Evolutionary conservation across 2,888 invertebrate species (phyloP).

Genomic region (Caenorhabditis zanzibari): DNA sequence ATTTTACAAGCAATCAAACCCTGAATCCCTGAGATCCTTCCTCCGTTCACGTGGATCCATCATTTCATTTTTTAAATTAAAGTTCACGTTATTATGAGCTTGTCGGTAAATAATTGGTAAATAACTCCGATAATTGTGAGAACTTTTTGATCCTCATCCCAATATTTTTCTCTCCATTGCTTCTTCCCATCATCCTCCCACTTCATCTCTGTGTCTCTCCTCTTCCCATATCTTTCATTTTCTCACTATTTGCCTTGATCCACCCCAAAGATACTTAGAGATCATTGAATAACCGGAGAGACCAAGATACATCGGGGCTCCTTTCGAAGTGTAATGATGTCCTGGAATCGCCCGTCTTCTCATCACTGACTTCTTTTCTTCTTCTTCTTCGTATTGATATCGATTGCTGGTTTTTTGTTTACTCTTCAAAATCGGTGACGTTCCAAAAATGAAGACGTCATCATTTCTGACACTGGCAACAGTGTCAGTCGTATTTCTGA

Average conservation of each 20-base stretch:
- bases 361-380: conserved; percentile 15
- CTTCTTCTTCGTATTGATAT: conserved; percentile 36
- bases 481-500: conserved; percentile 32
- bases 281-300: conserved; percentile 29
- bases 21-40: neutral
- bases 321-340: conserved; percentile 63
- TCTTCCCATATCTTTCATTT: conserved; percentile 31
- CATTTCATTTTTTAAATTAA: neutral
- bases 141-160: neutral
- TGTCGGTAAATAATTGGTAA: conserved; percentile 5
- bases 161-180: neutral
- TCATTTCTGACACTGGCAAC: conserved; percentile 36
- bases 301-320: conserved; percentile 32
- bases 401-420: conserved; percentile 26
- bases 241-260: conserved; percentile 56
- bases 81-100: conserved; percentile 9
- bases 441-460: conserved; percentile 28
- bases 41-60: neutral
- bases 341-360: conserved; percentile 56
- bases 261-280: conserved; percentile 16
- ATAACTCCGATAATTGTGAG: neutral
- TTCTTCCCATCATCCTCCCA: conserved; percentile 25
- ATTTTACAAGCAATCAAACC: neutral
- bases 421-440: conserved; percentile 2
- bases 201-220: conserved; percentile 42